Conservation (phyloP, 2,888 invertebrate genomes). For the Schrankia costaestrigalis region DNA sequence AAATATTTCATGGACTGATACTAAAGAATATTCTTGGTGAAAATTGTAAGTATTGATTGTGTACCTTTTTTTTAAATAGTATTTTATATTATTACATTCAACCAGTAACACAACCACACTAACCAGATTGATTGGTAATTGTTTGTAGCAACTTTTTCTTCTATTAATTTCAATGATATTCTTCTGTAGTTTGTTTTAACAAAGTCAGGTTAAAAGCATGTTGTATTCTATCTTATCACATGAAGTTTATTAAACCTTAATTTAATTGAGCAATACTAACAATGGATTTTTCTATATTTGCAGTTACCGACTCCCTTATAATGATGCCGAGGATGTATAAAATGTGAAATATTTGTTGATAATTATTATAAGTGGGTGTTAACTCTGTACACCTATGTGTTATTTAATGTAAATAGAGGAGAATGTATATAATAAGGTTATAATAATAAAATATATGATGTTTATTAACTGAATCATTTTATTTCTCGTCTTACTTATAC, state of each 20-base stretch:
- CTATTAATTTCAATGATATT: too few relatives aligned
- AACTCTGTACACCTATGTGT: too few relatives aligned
- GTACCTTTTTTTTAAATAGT: background rate
- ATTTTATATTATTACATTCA: too few relatives aligned
- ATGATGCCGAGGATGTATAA: constrained; percentile 76
- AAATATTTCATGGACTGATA: constrained; percentile 70
- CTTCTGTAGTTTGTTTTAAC: too few relatives aligned
- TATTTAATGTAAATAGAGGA: too few relatives aligned
- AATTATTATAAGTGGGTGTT: background rate
- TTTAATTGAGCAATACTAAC: background rate
- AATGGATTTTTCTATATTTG: constrained; percentile 39
- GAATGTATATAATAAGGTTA: constrained; percentile 8
- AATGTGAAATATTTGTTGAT: constrained; percentile 38
- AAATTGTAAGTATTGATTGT: constrained; percentile 61
- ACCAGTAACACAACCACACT: too few relatives aligned
- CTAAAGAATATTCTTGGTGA: constrained; percentile 70
- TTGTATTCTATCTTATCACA: too few relatives aligned
- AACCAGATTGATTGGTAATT: too few relatives aligned
- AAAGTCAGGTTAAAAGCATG: too few relatives aligned
- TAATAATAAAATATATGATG: constrained; percentile 13
- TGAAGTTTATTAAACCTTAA: background rate
- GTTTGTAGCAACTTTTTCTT: too few relatives aligned
- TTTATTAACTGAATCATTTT: constrained; percentile 28
- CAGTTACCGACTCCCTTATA: constrained; percentile 80
- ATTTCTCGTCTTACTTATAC: constrained; percentile 24